Evolutionary conservation across 2,797 vertebrate species (phyloP).

Genomic region (Sebastiscus tertius): DNA sequence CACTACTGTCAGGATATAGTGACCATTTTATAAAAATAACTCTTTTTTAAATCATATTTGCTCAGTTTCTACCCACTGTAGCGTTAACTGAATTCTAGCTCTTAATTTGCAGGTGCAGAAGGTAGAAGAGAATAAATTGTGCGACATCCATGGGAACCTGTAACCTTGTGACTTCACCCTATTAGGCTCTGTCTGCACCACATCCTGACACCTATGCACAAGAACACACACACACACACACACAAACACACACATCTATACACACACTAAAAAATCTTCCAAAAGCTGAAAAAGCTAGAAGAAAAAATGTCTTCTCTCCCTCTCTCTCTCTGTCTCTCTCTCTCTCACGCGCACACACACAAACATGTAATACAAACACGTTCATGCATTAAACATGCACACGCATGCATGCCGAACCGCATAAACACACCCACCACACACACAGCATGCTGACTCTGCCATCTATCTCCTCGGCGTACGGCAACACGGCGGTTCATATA

Average conservation of each 20-base stretch:
- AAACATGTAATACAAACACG: slow-evolving; percentile 31
- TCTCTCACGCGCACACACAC: neutral
- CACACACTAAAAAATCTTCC: slow-evolving; percentile 3
- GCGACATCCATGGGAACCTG: slow-evolving; percentile 1
- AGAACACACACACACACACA: neutral
- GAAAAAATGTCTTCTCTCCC: neutral
- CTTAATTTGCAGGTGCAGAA: slow-evolving; percentile 4
- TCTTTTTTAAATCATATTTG: too few relatives aligned
- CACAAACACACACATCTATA: neutral
- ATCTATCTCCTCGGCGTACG: slow-evolving; percentile 34
- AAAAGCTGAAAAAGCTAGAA: slow-evolving; percentile 23
- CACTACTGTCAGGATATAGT: too few relatives aligned
- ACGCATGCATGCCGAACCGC: slow-evolving; percentile 28
- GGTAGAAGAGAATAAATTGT: neutral
- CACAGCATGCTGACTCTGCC: slow-evolving; percentile 44
- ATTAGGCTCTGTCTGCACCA: slow-evolving; percentile 11
- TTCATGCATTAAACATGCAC: slow-evolving; percentile 64
- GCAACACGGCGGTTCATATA: slow-evolving; percentile 39
- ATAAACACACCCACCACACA: slow-evolving; percentile 38
- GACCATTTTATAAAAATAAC: too few relatives aligned
- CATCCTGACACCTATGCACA: neutral
- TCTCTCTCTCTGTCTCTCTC: neutral
- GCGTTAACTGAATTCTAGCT: slow-evolving; percentile 1
- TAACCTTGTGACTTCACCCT: slow-evolving; percentile 26
- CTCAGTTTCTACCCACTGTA: too few relatives aligned